These are phyloP conservation scores for Periophthalmus modestus DNA, from an alignment of 2,113 vertebrate genomes.

Conservation along the genomic window DNA sequence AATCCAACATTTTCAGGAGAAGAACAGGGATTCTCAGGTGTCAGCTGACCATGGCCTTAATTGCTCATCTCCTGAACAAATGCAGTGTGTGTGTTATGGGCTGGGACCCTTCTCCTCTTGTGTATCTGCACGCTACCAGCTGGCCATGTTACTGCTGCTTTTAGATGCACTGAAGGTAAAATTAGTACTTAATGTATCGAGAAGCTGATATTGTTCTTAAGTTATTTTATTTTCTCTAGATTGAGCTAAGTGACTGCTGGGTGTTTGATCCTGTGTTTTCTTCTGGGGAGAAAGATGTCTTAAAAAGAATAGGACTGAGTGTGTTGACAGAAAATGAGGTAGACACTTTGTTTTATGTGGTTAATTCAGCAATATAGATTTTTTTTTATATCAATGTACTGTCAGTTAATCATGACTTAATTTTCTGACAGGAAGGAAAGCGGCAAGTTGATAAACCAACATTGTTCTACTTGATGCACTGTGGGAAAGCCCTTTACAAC, in stretches of 20 bases:
- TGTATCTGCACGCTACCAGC: constrained; percentile 80
- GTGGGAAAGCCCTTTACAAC: constrained; percentile 95
- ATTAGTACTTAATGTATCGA: background rate
- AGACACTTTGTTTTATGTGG: background rate
- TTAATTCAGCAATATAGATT: background rate
- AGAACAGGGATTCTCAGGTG: background rate
- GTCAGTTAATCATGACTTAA: background rate
- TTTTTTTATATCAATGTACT: background rate
- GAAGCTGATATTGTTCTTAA: background rate
- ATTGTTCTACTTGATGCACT: constrained; percentile 92
- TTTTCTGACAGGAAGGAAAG: constrained; percentile 85
- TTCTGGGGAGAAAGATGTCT: constrained; percentile 69
- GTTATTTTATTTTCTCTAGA: constrained; percentile 35
- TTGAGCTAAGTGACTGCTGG: constrained; percentile 60
- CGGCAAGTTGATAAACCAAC: constrained; percentile 70
- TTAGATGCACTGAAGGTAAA: constrained; percentile 83
- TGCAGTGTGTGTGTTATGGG: constrained; percentile 86
- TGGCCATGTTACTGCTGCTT: constrained; percentile 87
- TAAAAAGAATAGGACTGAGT: constrained; percentile 78
- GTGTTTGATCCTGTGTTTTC: constrained; percentile 89
- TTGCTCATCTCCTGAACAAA: background rate
- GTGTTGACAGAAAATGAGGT: constrained; percentile 90
- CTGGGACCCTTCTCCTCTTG: constrained; percentile 86
- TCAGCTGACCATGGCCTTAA: constrained; percentile 35
- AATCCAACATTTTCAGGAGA: background rate